A percentile compares a stretch with the other conserved stretches of the same genome.
Conservation (phyloP, 2,797 vertebrate genomes). For the Onychomys leucogaster region DNA sequence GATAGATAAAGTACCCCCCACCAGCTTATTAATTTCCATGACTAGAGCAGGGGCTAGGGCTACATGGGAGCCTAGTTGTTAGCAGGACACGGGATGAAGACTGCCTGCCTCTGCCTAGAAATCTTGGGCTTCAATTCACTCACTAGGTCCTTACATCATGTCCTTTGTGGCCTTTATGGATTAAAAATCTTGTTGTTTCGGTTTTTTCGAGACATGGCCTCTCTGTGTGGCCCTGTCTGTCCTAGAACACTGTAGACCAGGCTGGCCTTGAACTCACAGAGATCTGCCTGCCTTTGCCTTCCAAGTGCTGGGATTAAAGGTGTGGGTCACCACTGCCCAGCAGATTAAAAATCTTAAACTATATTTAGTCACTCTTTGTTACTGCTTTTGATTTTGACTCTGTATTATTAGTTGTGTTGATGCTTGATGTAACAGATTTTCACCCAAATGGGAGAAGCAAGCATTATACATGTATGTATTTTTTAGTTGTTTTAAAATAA, state of each 20-base stretch:
- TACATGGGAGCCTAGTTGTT: neutral
- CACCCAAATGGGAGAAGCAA: neutral
- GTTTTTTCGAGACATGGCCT: neutral
- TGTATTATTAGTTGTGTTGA: neutral
- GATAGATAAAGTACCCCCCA: neutral
- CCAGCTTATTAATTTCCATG: neutral
- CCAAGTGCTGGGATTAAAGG: neutral
- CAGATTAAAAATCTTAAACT: neutral
- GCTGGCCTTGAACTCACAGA: neutral
- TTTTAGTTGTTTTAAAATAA: conserved; percentile 59
- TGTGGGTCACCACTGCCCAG: neutral
- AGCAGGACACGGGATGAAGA: neutral
- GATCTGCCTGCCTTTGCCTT: neutral
- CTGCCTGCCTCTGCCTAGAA: neutral
- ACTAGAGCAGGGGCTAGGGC: neutral
- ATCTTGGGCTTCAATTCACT: neutral
- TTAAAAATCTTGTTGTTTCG: neutral
- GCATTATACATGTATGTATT: neutral
- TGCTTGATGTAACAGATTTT: neutral
- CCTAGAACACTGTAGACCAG: neutral
- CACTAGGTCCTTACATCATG: neutral
- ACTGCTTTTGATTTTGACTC: neutral
- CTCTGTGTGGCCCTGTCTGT: neutral
- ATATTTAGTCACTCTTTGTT: neutral
- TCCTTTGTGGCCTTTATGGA: neutral